phyloP scores from a whole-genome alignment of 2,888 invertebrate species.

The Pandemis heparana region DNA sequence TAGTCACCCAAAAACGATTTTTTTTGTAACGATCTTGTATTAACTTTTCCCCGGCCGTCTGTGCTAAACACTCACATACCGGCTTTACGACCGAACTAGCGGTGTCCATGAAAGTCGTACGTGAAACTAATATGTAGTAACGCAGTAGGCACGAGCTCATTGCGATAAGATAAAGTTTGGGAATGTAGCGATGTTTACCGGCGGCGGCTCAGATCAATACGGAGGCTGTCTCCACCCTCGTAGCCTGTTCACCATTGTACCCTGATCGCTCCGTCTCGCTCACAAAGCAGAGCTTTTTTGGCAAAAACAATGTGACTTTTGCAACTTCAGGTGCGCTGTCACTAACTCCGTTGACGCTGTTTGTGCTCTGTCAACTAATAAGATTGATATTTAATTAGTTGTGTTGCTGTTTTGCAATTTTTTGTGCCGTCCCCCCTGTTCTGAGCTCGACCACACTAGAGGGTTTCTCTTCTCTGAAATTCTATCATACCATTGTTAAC shows the following conservation, averaged over 20 bases:
- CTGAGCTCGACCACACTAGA: too few species aligned
- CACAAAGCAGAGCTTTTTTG: constrained; percentile 40
- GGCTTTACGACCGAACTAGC: constrained; percentile 21
- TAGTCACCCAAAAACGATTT: too few species aligned
- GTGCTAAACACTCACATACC: constrained; percentile 1
- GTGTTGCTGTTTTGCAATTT: not conserved
- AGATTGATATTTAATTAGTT: not conserved
- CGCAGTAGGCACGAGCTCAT: constrained; percentile 34
- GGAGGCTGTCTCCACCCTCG: constrained; percentile 67
- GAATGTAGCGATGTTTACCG: constrained; percentile 53
- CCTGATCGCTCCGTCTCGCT: constrained; percentile 43
- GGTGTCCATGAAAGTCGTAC: constrained; percentile 31
- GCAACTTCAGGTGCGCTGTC: constrained; percentile 28
- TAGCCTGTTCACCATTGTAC: constrained; percentile 47
- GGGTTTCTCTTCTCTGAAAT: not conserved
- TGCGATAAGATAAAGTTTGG: constrained; percentile 51
- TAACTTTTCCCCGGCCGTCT: not conserved
- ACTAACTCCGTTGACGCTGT: not conserved
- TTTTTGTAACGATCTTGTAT: not conserved
- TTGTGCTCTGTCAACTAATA: not conserved
- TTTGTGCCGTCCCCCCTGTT: not conserved
- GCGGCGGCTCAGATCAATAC: constrained; percentile 72
- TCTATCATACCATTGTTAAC: too few species aligned
- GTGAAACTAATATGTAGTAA: constrained; percentile 41
- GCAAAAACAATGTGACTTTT: constrained; percentile 33